Evolutionary conservation across 2,888 invertebrate species (phyloP).

Genomic region (Morpho helenor): DNA sequence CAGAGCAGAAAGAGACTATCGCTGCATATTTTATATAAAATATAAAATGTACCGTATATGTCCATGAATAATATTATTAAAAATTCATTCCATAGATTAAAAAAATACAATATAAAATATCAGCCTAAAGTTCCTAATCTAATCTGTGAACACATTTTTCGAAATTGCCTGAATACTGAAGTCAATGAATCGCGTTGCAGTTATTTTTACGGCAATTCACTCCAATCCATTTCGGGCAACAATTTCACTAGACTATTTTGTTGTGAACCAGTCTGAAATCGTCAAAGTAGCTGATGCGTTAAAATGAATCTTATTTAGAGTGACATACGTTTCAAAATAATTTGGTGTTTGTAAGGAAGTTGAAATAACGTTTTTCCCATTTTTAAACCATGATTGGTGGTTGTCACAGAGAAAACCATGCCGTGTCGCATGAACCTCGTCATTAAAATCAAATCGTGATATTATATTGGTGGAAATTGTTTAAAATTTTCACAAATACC

Average conservation of each 20-base stretch:
- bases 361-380: conserved; percentile 26
- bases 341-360: background rate
- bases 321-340: no score
- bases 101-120: no score
- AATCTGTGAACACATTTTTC: conserved; percentile 6
- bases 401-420: conserved; percentile 42
- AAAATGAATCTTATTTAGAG: background rate
- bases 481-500: conserved; percentile 25
- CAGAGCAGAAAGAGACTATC: no score
- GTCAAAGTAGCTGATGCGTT: background rate
- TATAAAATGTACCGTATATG: no score
- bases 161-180: conserved; percentile 11
- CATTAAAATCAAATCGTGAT: conserved; percentile 40
- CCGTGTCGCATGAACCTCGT: conserved; percentile 40
- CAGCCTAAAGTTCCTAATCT: no score
- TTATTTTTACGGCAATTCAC: conserved; percentile 31
- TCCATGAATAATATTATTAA: no score
- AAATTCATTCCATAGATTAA: no score
- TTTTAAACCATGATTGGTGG: conserved; percentile 38
- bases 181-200: conserved; percentile 27
- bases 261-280: conserved; percentile 15
- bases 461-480: conserved; percentile 34
- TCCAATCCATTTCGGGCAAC: conserved; percentile 22
- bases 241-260: conserved; percentile 23
- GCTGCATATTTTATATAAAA: no score